Evolutionary conservation across 2,797 vertebrate species (phyloP).

Genomic region (Danio aesculapii): DNA sequence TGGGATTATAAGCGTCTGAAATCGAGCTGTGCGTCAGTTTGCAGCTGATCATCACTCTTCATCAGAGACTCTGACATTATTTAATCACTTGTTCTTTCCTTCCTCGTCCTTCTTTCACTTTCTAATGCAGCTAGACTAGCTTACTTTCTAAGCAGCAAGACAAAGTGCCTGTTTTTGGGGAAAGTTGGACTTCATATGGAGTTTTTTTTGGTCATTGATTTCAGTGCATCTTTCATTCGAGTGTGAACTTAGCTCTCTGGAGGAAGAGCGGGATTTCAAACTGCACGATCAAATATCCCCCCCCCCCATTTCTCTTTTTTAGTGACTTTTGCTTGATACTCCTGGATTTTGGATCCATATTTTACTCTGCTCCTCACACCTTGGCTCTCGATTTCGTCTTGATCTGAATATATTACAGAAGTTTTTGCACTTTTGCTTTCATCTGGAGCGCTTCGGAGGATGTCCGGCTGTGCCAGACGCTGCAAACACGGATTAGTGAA

Average conservation of each 20-base stretch:
- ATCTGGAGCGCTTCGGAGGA: constrained; percentile 69
- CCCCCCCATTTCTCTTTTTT: constrained; percentile 27
- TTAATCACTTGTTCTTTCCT: constrained; percentile 2
- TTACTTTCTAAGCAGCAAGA: constrained; percentile 9
- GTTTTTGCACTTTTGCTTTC: constrained; percentile 7
- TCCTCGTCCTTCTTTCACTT: background rate
- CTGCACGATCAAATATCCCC: background rate
- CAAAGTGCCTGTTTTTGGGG: constrained; percentile 59
- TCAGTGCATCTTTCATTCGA: constrained; percentile 39
- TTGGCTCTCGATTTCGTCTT: background rate
- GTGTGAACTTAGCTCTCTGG: background rate
- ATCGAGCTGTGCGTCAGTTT: constrained; percentile 7
- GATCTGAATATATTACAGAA: background rate
- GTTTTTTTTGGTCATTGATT: background rate
- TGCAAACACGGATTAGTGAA: constrained; percentile 90
- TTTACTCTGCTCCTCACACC: background rate
- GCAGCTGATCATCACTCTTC: constrained; percentile 21
- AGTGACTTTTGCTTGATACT: constrained; percentile 29
- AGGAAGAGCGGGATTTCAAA: background rate
- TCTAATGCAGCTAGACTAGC: background rate
- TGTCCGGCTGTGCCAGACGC: constrained; percentile 88
- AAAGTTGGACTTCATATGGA: constrained; percentile 60
- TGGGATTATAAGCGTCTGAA: constrained; percentile 23
- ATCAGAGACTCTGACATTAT: constrained; percentile 57
- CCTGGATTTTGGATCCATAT: background rate